phyloP scores from a whole-genome alignment of 2,888 invertebrate genomes.

The Apamea crenata region DNA sequence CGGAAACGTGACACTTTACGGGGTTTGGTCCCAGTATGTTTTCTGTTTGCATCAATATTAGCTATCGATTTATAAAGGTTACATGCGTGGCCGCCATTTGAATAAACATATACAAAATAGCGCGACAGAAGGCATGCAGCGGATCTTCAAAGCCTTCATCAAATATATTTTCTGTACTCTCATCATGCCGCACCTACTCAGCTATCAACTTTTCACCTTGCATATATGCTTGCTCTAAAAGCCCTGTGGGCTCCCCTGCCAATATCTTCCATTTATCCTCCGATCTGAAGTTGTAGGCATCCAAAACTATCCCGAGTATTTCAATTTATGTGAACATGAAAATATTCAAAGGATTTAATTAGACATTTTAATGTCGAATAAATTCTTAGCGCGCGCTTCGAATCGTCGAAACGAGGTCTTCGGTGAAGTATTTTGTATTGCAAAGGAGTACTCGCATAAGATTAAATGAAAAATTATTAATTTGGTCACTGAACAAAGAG shows the following conservation, averaged over 20 bases:
- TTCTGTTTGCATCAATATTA: too few species aligned
- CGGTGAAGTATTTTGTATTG: slow-evolving; percentile 24
- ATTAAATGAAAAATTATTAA: slow-evolving; percentile 7
- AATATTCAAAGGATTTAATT: slow-evolving; percentile 58
- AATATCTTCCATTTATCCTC: slow-evolving; percentile 1
- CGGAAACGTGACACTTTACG: too few species aligned
- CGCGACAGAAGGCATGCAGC: too few species aligned
- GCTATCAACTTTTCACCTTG: background rate
- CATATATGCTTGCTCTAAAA: background rate
- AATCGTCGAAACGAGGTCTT: slow-evolving; percentile 30
- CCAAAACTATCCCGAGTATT: slow-evolving; percentile 40
- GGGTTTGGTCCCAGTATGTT: too few species aligned
- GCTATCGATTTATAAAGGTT: too few species aligned
- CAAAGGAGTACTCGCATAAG: background rate
- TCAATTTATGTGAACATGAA: slow-evolving; percentile 44
- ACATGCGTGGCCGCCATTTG: too few species aligned
- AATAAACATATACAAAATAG: too few species aligned
- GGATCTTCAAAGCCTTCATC: too few species aligned
- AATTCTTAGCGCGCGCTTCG: slow-evolving; percentile 27
- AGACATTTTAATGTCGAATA: slow-evolving; percentile 48
- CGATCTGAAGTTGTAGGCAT: slow-evolving; percentile 4
- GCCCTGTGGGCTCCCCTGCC: background rate
- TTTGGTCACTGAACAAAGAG: slow-evolving; percentile 1
- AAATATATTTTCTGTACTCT: too few species aligned
- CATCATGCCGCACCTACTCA: background rate